Conservation (phyloP, 2,888 invertebrate genomes). For the Sturmia bella region DNA sequence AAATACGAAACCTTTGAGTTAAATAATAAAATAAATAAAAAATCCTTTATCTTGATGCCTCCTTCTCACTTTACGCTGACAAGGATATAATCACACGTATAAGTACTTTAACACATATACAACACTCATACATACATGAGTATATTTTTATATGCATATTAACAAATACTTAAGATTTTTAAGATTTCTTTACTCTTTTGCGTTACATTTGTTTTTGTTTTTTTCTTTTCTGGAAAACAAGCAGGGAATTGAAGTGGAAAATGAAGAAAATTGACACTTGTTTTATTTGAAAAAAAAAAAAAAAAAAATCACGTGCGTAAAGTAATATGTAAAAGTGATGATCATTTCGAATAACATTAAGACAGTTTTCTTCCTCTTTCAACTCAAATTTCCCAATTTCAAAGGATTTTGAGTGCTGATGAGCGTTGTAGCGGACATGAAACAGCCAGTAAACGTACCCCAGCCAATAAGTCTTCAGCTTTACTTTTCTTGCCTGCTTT, state of each 20-base stretch:
- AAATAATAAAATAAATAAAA: conserved; percentile 14
- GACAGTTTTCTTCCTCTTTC: not conserved
- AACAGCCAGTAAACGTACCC: too few species aligned
- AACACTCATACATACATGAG: too few species aligned
- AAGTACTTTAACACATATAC: too few species aligned
- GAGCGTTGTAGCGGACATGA: too few species aligned
- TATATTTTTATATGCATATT: conserved; percentile 57
- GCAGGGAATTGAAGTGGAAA: conserved; percentile 39
- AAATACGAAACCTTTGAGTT: conserved; percentile 21
- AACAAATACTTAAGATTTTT: conserved; percentile 60
- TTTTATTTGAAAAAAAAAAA: conserved; percentile 33
- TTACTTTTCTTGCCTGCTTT: too few species aligned
- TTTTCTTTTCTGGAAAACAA: conserved; percentile 34
- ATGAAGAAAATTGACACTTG: conserved; percentile 63
- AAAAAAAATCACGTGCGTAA: conserved; percentile 30
- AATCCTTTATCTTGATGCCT: conserved; percentile 40
- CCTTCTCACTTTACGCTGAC: conserved; percentile 35
- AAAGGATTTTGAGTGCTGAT: too few species aligned
- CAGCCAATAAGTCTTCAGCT: too few species aligned
- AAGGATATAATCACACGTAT: conserved; percentile 46
- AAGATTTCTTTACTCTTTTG: conserved; percentile 40
- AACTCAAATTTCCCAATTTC: conserved; percentile 15
- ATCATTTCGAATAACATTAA: conserved; percentile 35
- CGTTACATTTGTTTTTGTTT: conserved; percentile 7
- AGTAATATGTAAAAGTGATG: conserved; percentile 39